Conservation (phyloP, 2,797 vertebrate genomes). For the Gymnoscopelus braueri region DNA sequence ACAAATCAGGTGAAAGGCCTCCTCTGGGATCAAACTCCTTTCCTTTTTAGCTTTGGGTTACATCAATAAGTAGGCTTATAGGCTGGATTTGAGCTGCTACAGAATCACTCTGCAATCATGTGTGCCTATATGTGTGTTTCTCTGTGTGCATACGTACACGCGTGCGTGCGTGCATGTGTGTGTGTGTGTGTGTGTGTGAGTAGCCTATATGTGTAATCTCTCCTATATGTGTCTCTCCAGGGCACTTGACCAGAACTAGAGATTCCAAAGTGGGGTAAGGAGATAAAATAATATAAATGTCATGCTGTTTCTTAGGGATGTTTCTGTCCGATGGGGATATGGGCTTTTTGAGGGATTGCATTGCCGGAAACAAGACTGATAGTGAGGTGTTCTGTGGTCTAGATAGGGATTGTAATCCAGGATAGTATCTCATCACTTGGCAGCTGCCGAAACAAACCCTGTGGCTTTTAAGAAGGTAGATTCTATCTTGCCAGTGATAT, state of each 20-base stretch:
- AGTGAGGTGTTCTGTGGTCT: not conserved
- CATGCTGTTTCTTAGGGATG: conserved; percentile 37
- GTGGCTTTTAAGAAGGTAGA: conserved; percentile 14
- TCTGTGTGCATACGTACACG: not conserved
- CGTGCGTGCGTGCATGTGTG: conserved; percentile 1
- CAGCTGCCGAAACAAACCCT: conserved; percentile 35
- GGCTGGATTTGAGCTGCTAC: conserved; percentile 33
- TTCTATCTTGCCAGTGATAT: conserved; percentile 26
- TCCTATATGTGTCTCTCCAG: conserved; percentile 14
- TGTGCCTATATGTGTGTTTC: not conserved
- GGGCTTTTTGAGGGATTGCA: conserved; percentile 13
- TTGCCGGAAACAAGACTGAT: conserved; percentile 34
- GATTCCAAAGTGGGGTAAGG: conserved; percentile 40
- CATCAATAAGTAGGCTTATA: conserved; percentile 40
- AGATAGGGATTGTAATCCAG: conserved; percentile 4
- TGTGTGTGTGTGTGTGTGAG: not conserved
- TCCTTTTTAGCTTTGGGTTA: not conserved
- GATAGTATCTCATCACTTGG: conserved; percentile 23
- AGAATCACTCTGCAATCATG: not conserved
- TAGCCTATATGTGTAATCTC: not conserved
- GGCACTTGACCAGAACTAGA: conserved; percentile 26
- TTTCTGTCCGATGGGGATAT: conserved; percentile 18
- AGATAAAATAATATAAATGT: conserved; percentile 40
- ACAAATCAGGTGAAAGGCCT: conserved; percentile 39
- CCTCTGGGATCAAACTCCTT: conserved; percentile 33